Percentiles rank a stretch among this genome's conserved stretches.
Conservation (phyloP, 2,797 vertebrate species). For the Sebastes matsubarae region DNA sequence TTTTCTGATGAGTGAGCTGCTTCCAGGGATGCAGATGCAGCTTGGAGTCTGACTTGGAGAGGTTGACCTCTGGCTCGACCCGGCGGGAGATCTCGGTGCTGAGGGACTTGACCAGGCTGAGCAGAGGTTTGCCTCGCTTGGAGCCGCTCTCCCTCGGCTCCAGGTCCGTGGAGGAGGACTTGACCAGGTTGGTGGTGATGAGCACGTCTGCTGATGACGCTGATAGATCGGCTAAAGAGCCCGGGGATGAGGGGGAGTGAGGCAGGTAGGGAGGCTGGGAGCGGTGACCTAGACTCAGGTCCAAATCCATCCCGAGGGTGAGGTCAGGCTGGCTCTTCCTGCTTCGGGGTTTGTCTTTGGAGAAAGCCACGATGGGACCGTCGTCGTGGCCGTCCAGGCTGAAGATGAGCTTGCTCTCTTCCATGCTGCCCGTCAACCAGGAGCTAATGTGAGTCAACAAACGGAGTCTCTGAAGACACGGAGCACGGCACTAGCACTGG, state of each 20-base stretch:
- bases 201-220: slow-evolving; percentile 42
- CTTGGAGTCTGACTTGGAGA: slow-evolving; percentile 85
- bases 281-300: slow-evolving; percentile 49
- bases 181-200: slow-evolving; percentile 76
- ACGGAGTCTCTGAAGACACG: background rate
- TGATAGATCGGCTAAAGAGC: slow-evolving; percentile 74
- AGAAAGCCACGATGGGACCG: slow-evolving; percentile 56
- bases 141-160: slow-evolving; percentile 68
- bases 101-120: slow-evolving; percentile 85
- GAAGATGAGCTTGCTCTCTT: slow-evolving; percentile 79
- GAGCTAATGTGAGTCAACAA: slow-evolving; percentile 3
- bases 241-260: slow-evolving; percentile 73
- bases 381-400: slow-evolving; percentile 66
- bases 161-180: slow-evolving; percentile 82
- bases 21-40: slow-evolving; percentile 83
- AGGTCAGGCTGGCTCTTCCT: slow-evolving; percentile 36
- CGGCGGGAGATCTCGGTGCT: slow-evolving; percentile 84
- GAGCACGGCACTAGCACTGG: background rate
- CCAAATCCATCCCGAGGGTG: slow-evolving; percentile 60
- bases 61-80: slow-evolving; percentile 80
- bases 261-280: slow-evolving; percentile 54
- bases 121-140: slow-evolving; percentile 71
- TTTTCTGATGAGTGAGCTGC: slow-evolving; percentile 76
- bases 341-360: slow-evolving; percentile 58
- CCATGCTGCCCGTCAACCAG: slow-evolving; percentile 46